Evolutionary conservation across 2,797 vertebrate species (phyloP).

Genomic region (Poeciliopsis turneri): DNA sequence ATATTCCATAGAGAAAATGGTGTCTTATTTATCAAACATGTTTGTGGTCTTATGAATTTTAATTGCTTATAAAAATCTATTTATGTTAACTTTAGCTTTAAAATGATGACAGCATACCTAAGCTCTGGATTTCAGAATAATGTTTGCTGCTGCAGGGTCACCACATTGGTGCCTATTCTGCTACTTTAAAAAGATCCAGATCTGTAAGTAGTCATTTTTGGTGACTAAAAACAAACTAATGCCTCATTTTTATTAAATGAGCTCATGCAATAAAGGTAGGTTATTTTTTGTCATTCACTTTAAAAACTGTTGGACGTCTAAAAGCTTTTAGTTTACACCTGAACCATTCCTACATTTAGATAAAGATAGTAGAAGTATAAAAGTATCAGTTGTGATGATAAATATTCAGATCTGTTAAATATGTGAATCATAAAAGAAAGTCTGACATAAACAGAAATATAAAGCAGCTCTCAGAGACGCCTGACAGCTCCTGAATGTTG

Average conservation of each 20-base stretch:
- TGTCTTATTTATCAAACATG: too few relatives aligned
- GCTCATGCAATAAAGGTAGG: not conserved
- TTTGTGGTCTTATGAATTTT: too few relatives aligned
- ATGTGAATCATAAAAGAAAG: not conserved
- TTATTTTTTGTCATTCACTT: not conserved
- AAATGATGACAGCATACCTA: not conserved
- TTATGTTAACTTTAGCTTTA: not conserved
- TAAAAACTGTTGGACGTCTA: not conserved
- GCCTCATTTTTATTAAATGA: not conserved
- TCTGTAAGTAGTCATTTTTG: not conserved
- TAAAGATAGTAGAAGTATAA: not conserved
- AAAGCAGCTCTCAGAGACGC: constrained; percentile 33
- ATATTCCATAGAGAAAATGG: too few relatives aligned
- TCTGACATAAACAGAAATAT: not conserved
- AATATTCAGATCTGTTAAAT: not conserved
- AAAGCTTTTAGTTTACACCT: not conserved
- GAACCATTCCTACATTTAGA: not conserved
- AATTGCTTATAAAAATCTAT: not conserved
- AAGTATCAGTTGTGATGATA: not conserved
- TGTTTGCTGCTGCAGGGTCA: not conserved
- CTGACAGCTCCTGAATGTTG: constrained; percentile 60
- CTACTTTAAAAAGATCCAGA: not conserved
- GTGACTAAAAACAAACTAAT: too few relatives aligned
- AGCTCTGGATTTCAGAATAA: not conserved
- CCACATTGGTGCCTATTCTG: not conserved